Conservation (phyloP, 1,140 invertebrate species). For the Lasioglossum albipes region DNA sequence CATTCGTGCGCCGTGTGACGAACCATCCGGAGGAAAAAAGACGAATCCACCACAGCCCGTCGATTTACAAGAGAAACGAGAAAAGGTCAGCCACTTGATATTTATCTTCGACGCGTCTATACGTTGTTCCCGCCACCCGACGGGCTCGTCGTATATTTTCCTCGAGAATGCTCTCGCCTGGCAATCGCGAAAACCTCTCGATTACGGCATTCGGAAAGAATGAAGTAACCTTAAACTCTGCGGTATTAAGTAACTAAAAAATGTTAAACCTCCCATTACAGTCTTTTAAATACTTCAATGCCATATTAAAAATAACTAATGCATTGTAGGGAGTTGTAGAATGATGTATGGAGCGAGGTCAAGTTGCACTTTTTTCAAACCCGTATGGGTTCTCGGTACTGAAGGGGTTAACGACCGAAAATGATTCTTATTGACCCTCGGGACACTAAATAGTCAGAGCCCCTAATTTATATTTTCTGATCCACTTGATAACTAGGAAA, state of each 20-base stretch:
- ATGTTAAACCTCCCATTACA: not conserved
- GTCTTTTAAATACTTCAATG: too few species aligned
- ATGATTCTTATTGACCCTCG: too few species aligned
- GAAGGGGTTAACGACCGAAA: too few species aligned
- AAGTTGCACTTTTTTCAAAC: too few species aligned
- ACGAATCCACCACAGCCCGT: slow-evolving; percentile 14
- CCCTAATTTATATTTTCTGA: too few species aligned
- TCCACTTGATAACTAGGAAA: too few species aligned
- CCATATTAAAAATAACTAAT: too few species aligned
- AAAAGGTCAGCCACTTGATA: slow-evolving; percentile 19
- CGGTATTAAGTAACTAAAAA: not conserved
- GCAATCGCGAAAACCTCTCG: slow-evolving; percentile 18
- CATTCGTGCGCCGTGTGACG: slow-evolving; percentile 29
- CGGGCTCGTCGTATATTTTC: not conserved
- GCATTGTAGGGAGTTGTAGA: too few species aligned
- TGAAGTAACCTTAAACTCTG: not conserved
- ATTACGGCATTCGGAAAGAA: not conserved
- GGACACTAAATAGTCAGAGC: too few species aligned
- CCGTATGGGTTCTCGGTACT: too few species aligned
- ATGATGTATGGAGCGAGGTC: too few species aligned
- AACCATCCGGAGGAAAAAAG: not conserved
- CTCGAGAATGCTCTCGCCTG: not conserved
- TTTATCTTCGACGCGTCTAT: slow-evolving; percentile 35
- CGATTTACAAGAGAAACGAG: slow-evolving; percentile 47
- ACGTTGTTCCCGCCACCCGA: not conserved